Evolutionary conservation across 1,140 invertebrate genomes (phyloP).

Genomic region (Alviniconcha marisindica): DNA sequence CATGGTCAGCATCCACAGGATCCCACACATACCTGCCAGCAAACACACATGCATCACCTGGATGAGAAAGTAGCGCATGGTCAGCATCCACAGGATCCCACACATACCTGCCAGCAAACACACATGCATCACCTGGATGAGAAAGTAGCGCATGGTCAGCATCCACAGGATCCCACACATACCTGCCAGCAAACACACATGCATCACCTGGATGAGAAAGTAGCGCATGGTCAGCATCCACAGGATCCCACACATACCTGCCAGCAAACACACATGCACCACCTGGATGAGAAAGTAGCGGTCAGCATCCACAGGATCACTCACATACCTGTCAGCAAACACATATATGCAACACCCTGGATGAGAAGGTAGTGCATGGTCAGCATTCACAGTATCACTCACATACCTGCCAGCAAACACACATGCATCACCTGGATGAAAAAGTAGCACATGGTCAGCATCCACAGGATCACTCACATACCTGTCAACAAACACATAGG

Average conservation of each 20-base stretch:
- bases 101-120: too few relatives aligned
- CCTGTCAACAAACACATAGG: too few relatives aligned
- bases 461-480: slow-evolving; percentile 79
- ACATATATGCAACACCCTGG: too few relatives aligned
- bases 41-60: too few relatives aligned
- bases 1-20: slow-evolving; percentile 79
- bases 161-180: slow-evolving; percentile 79
- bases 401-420: too few relatives aligned
- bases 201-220: slow-evolving; percentile 74
- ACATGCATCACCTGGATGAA: too few relatives aligned
- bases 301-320: slow-evolving; percentile 79
- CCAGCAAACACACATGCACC: too few relatives aligned
- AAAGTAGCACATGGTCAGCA: slow-evolving; percentile 77
- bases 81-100: too few relatives aligned
- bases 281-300: slow-evolving; percentile 76
- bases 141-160: slow-evolving; percentile 77
- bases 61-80: too few relatives aligned
- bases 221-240: slow-evolving; percentile 79
- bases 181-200: slow-evolving; percentile 76
- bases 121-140: too few relatives aligned
- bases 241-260: slow-evolving; percentile 78
- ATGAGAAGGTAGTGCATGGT: slow-evolving; percentile 77
- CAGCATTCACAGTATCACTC: slow-evolving; percentile 79
- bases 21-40: slow-evolving; percentile 77
- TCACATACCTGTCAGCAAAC: slow-evolving; percentile 76